Percentiles rank a stretch among this genome's conserved stretches.
Conservation (phyloP, 2,888 invertebrate species). For the Alcis repandata region DNA sequence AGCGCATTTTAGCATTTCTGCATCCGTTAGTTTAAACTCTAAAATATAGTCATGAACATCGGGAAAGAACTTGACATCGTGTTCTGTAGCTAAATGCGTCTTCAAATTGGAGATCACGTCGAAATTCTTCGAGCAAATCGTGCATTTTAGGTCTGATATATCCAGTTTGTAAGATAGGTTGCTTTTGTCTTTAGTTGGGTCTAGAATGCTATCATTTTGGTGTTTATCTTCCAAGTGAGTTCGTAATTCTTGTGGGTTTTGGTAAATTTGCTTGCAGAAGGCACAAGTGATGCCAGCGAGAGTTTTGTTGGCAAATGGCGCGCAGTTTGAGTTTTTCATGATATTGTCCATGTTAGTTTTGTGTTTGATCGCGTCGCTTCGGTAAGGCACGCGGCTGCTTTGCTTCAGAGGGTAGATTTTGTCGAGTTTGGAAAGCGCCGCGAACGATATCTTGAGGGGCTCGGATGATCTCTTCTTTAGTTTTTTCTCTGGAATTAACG, state of each 20-base stretch:
- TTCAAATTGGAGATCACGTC: slow-evolving; percentile 64
- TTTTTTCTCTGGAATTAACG: slow-evolving; percentile 57
- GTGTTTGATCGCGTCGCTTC: slow-evolving; percentile 68
- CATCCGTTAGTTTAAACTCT: slow-evolving; percentile 69
- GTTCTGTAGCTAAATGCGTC: slow-evolving; percentile 65
- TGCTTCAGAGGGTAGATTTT: slow-evolving; percentile 50
- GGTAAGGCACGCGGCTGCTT: slow-evolving; percentile 29
- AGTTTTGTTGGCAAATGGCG: slow-evolving; percentile 75
- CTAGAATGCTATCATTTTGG: slow-evolving; percentile 56
- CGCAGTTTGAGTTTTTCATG: slow-evolving; percentile 75
- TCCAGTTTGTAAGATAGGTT: slow-evolving; percentile 78
- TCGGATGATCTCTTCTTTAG: slow-evolving; percentile 52
- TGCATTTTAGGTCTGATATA: slow-evolving; percentile 72
- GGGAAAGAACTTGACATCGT: slow-evolving; percentile 70
- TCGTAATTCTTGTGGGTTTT: slow-evolving; percentile 58
- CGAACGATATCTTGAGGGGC: slow-evolving; percentile 61
- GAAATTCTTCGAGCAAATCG: slow-evolving; percentile 57
- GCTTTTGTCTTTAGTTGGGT: slow-evolving; percentile 67
- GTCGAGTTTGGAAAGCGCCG: slow-evolving; percentile 57
- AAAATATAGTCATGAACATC: slow-evolving; percentile 72
- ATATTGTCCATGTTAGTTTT: slow-evolving; percentile 69
- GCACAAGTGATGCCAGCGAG: slow-evolving; percentile 71
- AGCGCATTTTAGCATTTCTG: slow-evolving; percentile 69
- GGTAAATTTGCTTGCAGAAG: slow-evolving; percentile 68
- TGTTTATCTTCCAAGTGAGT: slow-evolving; percentile 62